A percentile compares a stretch with the other conserved stretches of the same genome.
phyloP scores from a whole-genome alignment of 2,113 vertebrate genomes.

The Syngnathus typhle region DNA sequence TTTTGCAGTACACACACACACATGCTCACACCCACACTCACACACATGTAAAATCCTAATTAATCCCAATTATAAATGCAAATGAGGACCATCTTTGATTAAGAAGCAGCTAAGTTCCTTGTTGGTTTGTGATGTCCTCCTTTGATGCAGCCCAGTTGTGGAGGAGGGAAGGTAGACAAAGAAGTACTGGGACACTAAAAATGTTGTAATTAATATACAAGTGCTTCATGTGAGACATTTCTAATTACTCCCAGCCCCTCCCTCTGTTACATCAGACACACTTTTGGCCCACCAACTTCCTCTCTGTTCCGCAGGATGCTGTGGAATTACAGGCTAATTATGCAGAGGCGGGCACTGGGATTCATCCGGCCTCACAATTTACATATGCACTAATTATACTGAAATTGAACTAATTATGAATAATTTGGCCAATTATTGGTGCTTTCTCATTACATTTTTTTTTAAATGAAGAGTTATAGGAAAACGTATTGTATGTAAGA shows the following conservation, averaged over 20 bases:
- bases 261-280: conserved; percentile 24
- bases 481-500: conserved; percentile 4
- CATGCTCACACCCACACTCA: background rate
- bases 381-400: conserved; percentile 68
- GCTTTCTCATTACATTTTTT: conserved; percentile 29
- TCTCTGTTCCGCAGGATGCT: conserved; percentile 49
- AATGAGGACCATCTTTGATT: conserved; percentile 71
- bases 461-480: conserved; percentile 1
- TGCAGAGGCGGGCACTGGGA: conserved; percentile 57
- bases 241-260: conserved; percentile 65
- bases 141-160: conserved; percentile 50
- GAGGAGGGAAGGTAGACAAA: conserved; percentile 13
- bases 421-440: conserved; percentile 54
- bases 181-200: conserved; percentile 53
- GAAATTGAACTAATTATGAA: conserved; percentile 64
- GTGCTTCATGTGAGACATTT: conserved; percentile 58
- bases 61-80: conserved; percentile 73
- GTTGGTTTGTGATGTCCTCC: conserved; percentile 69
- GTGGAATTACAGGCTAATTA: conserved; percentile 70
- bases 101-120: conserved; percentile 59
- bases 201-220: conserved; percentile 70
- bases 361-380: conserved; percentile 56
- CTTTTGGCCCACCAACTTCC: conserved; percentile 38
- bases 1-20: background rate
- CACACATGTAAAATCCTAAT: conserved; percentile 21